Conservation (phyloP, 1,140 invertebrate genomes). For the Danaus plexippus region DNA sequence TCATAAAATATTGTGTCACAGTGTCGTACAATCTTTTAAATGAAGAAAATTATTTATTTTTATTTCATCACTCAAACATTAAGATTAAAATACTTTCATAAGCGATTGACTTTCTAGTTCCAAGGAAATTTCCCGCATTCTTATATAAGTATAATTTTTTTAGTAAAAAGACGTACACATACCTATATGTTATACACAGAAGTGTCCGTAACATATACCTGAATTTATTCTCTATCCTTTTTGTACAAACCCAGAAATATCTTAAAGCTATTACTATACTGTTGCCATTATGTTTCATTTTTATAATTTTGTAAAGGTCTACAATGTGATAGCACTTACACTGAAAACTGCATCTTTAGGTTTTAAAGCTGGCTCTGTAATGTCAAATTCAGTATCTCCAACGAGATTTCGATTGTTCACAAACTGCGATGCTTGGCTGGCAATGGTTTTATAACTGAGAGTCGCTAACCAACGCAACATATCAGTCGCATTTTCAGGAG, state of each 20-base stretch:
- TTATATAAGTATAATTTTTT: not conserved
- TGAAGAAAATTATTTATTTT: too few relatives aligned
- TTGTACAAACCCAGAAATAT: too few relatives aligned
- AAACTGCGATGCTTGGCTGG: slow-evolving; percentile 37
- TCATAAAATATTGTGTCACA: slow-evolving; percentile 72
- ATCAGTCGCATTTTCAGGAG: slow-evolving; percentile 38
- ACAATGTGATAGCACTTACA: slow-evolving; percentile 31
- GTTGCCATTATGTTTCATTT: too few relatives aligned
- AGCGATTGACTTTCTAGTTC: too few relatives aligned
- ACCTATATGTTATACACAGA: too few relatives aligned
- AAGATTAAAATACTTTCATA: too few relatives aligned
- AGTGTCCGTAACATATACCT: too few relatives aligned
- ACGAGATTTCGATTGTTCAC: slow-evolving; percentile 33
- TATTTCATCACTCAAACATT: too few relatives aligned
- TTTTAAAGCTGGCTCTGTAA: slow-evolving; percentile 28
- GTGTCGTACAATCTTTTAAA: slow-evolving; percentile 44
- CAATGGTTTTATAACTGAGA: slow-evolving; percentile 54
- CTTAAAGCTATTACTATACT: too few relatives aligned
- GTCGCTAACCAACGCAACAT: slow-evolving; percentile 59
- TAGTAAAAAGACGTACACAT: not conserved
- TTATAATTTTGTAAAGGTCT: too few relatives aligned
- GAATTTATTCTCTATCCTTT: too few relatives aligned
- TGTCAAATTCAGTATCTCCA: slow-evolving; percentile 21
- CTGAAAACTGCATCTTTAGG: slow-evolving; percentile 59
- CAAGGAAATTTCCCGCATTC: not conserved